Evolutionary conservation across 2,797 vertebrate genomes (phyloP).

Genomic region (Centropyge bicolor): DNA sequence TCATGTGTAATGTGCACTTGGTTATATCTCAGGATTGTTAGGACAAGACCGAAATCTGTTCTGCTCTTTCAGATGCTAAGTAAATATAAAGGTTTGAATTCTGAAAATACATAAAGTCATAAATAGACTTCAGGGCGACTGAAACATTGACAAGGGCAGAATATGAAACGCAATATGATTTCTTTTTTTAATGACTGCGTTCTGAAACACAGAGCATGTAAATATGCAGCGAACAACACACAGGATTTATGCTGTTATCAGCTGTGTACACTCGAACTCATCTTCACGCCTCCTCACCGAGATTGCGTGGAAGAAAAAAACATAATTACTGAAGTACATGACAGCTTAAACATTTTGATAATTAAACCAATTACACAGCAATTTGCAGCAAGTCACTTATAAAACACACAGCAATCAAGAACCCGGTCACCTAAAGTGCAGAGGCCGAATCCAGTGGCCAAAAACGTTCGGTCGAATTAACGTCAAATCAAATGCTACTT

Average conservation of each 20-base stretch:
- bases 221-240: conserved; percentile 25
- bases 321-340: conserved; percentile 37
- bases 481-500: conserved; percentile 71
- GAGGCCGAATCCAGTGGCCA: conserved; percentile 11
- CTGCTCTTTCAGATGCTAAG: no score
- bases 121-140: conserved; percentile 6
- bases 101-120: no score
- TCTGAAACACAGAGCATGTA: conserved; percentile 22
- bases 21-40: no score
- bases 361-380: conserved; percentile 58
- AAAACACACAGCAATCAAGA: conserved; percentile 55
- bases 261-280: conserved; percentile 43
- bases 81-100: no score
- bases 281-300: conserved; percentile 52
- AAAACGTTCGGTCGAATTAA: conserved; percentile 66
- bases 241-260: conserved; percentile 49
- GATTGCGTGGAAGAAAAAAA: conserved; percentile 27
- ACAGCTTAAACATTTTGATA: conserved; percentile 13
- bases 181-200: conserved; percentile 26
- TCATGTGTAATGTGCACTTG: no score
- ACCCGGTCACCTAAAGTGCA: conserved; percentile 49
- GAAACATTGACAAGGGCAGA: conserved; percentile 10
- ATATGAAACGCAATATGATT: conserved; percentile 11
- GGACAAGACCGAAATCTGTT: no score
- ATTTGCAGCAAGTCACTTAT: conserved; percentile 64